Percentiles rank a stretch among this genome's conserved stretches.
These are phyloP conservation scores for Sebastes matsubarae DNA, from an alignment of 2,797 vertebrate genomes.

Conservation along the genomic window DNA sequence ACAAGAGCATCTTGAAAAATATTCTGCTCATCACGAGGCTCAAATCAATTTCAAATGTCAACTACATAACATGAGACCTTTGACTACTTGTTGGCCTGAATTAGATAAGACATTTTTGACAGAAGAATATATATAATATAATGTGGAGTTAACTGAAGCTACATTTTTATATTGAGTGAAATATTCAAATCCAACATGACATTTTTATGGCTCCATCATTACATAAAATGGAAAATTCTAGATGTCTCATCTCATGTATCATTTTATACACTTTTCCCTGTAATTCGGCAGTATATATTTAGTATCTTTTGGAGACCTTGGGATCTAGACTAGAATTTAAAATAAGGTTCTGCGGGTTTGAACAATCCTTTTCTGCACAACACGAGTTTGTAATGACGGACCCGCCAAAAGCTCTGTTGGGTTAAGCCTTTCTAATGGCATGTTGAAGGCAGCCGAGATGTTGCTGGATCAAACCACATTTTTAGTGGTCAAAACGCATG, in stretches of 20 bases:
- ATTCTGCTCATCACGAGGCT: background rate
- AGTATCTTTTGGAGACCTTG: constrained; percentile 50
- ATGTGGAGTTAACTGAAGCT: constrained; percentile 9
- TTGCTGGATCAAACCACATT: constrained; percentile 17
- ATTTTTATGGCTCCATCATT: constrained; percentile 42
- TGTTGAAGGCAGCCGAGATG: constrained; percentile 33
- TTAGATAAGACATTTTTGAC: background rate
- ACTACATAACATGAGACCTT: background rate
- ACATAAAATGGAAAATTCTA: constrained; percentile 43
- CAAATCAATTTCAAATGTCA: background rate
- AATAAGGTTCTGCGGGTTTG: constrained; percentile 50
- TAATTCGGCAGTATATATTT: constrained; percentile 64
- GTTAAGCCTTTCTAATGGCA: constrained; percentile 44
- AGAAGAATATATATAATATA: background rate
- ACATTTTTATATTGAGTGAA: constrained; percentile 27
- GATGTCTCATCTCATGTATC: constrained; percentile 37
- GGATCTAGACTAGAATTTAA: constrained; percentile 53
- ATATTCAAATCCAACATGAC: constrained; percentile 28
- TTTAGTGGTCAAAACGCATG: constrained; percentile 16
- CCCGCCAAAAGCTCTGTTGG: constrained; percentile 29
- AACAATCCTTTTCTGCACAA: constrained; percentile 54
- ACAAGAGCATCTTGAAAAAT: background rate
- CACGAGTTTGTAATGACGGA: constrained; percentile 57
- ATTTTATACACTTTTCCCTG: constrained; percentile 52
- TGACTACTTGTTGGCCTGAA: background rate